phyloP scores from a whole-genome alignment of 2,888 invertebrate genomes.

The Hypomecis punctinalis region DNA sequence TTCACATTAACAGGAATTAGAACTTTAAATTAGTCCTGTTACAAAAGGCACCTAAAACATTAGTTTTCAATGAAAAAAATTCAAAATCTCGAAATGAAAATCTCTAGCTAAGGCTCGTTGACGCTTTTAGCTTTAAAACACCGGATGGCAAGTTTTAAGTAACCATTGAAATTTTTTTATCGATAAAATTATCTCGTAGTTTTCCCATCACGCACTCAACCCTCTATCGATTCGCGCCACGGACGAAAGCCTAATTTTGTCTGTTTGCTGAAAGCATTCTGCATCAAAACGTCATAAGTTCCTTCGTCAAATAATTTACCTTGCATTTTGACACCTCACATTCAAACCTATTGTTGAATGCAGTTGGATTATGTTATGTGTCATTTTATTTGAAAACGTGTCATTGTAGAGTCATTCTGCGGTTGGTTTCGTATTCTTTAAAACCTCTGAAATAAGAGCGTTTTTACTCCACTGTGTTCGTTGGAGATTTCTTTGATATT shows the following conservation, averaged over 20 bases:
- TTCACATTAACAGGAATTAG: too few species aligned
- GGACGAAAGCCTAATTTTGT: conserved; percentile 68
- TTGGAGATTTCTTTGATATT: conserved; percentile 3
- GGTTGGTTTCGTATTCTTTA: conserved; percentile 15
- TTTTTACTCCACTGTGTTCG: conserved; percentile 3
- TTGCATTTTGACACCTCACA: not conserved
- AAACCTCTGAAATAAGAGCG: conserved; percentile 10
- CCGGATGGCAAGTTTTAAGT: too few species aligned
- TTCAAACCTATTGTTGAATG: not conserved
- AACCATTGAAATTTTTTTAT: too few species aligned
- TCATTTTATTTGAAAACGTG: not conserved
- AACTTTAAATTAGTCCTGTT: too few species aligned
- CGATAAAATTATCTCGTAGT: conserved; percentile 5
- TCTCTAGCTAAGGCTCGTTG: too few species aligned
- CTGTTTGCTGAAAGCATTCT: conserved; percentile 57
- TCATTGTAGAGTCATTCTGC: conserved; percentile 2
- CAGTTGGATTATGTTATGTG: not conserved
- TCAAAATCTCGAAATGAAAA: not conserved
- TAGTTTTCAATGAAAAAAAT: not conserved
- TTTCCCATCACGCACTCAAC: conserved; percentile 54
- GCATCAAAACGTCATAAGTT: conserved; percentile 28
- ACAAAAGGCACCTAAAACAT: not conserved
- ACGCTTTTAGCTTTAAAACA: too few species aligned
- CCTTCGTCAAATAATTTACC: not conserved
- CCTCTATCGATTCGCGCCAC: conserved; percentile 75